These are phyloP conservation scores for Trissolcus japonicus DNA, from an alignment of 2,888 invertebrate species.

Conservation along the genomic window DNA sequence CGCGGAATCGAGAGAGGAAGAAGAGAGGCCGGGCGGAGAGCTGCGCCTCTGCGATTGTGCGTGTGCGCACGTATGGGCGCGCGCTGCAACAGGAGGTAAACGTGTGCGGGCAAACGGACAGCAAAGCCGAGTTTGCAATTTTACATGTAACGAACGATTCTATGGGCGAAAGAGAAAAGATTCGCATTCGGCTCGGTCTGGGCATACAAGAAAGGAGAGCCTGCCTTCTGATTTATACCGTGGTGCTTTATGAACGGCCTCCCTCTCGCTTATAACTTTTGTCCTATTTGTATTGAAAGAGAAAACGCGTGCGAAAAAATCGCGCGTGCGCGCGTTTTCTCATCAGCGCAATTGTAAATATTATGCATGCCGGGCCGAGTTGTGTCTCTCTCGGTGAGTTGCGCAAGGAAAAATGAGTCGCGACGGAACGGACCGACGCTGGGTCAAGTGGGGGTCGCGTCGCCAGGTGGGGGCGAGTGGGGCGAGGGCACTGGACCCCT, in stretches of 20 bases:
- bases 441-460: slow-evolving; percentile 16
- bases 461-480: slow-evolving; percentile 7
- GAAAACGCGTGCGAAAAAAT: slow-evolving; percentile 42
- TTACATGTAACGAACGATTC: slow-evolving; percentile 40
- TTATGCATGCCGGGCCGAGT: slow-evolving; percentile 8
- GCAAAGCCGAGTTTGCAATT: slow-evolving; percentile 25
- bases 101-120: background rate
- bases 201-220: slow-evolving; percentile 57
- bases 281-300: slow-evolving; percentile 58
- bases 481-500: slow-evolving; percentile 17
- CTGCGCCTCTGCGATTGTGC: slow-evolving; percentile 31
- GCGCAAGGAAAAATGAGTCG: slow-evolving; percentile 48
- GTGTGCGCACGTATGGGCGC: slow-evolving; percentile 3
- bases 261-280: slow-evolving; percentile 62
- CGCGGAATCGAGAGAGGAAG: slow-evolving; percentile 33
- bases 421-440: slow-evolving; percentile 10
- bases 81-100: background rate
- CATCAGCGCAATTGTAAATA: slow-evolving; percentile 38
- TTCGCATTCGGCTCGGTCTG: slow-evolving; percentile 40
- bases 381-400: slow-evolving; percentile 21
- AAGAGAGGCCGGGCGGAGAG: slow-evolving; percentile 21
- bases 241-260: slow-evolving; percentile 68
- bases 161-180: slow-evolving; percentile 49
- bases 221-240: slow-evolving; percentile 66
- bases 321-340: slow-evolving; percentile 34